A percentile compares a stretch with the other conserved stretches of the same genome.
phyloP scores from a whole-genome alignment of 2,113 vertebrate species.

The Muntiacus reevesi region DNA sequence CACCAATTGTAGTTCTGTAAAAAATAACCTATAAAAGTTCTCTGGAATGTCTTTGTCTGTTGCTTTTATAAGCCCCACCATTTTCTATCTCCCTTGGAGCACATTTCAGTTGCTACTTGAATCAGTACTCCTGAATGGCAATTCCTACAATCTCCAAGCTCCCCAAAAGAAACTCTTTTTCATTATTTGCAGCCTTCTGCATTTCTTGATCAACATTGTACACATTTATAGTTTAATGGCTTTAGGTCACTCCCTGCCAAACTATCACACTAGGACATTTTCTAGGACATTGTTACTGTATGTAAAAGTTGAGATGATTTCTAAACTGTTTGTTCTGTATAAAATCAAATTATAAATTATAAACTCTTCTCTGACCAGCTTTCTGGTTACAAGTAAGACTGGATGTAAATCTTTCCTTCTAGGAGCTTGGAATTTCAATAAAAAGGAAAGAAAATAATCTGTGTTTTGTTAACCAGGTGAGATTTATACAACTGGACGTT shows the following conservation, averaged over 20 bases:
- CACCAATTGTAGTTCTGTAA: not conserved
- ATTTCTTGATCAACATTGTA: not conserved
- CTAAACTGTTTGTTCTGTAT: not conserved
- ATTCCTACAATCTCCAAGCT: not conserved
- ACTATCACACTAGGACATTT: not conserved
- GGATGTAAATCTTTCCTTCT: not conserved
- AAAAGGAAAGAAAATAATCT: not conserved
- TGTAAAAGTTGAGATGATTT: not conserved
- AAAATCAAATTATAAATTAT: not conserved
- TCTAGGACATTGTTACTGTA: not conserved
- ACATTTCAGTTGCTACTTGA: not conserved
- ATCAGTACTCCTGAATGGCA: not conserved
- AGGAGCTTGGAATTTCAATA: not conserved
- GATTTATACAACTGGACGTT: not conserved
- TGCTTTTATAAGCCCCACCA: not conserved
- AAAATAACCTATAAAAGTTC: not conserved
- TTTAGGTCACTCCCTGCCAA: not conserved
- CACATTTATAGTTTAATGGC: not conserved
- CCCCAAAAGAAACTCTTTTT: not conserved
- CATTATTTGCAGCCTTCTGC: not conserved
- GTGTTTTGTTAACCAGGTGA: not conserved
- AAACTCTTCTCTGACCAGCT: not conserved
- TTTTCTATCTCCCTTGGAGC: not conserved
- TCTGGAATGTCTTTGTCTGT: not conserved
- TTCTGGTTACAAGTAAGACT: not conserved